Evolutionary conservation across 2,888 invertebrate genomes (phyloP).

Genomic region (Calephelis perditalis): DNA sequence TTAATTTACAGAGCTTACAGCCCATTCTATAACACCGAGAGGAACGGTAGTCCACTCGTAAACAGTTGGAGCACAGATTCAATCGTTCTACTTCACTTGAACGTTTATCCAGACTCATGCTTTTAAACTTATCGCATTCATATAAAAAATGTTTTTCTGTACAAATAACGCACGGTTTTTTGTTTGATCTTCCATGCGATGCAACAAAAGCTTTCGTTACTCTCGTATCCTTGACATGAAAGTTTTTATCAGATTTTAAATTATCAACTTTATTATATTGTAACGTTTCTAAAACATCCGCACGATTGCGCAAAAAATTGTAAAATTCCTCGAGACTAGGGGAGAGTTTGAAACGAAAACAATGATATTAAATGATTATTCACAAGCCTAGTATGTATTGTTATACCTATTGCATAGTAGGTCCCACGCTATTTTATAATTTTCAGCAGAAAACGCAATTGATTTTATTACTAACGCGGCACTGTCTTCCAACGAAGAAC

Average conservation of each 20-base stretch:
- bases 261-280: neutral
- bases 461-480: no score
- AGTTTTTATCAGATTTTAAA: neutral
- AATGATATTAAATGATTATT: no score
- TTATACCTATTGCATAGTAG: no score
- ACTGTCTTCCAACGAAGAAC: no score
- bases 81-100: neutral
- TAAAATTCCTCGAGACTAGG: constrained; percentile 20
- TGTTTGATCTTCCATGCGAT: neutral
- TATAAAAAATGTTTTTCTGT: neutral
- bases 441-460: no score
- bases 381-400: no score
- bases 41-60: neutral
- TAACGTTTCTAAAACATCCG: constrained; percentile 21
- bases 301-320: constrained; percentile 20
- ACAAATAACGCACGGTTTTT: neutral
- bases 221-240: neutral
- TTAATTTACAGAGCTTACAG: no score
- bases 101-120: neutral
- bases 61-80: neutral
- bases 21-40: no score
- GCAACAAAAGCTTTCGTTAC: neutral
- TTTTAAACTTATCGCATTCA: neutral
- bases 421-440: no score
- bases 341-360: neutral